phyloP scores from a whole-genome alignment of 2,888 invertebrate genomes.

The Kryphioiulus occultus region DNA sequence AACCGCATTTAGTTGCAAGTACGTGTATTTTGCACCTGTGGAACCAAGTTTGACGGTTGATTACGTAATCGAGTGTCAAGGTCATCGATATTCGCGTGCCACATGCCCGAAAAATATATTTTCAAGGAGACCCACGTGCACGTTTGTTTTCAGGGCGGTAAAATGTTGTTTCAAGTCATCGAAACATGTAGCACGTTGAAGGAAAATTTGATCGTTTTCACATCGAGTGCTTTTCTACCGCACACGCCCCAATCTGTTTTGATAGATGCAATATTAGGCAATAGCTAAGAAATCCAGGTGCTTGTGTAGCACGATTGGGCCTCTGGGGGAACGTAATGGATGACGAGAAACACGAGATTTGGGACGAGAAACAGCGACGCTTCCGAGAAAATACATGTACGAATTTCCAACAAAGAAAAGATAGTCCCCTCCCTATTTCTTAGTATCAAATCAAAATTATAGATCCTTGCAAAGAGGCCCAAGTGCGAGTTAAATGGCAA shows the following conservation, averaged over 20 bases:
- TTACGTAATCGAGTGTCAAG: background rate
- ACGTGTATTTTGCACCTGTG: background rate
- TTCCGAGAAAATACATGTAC: too few species aligned
- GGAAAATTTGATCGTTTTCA: background rate
- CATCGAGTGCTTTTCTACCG: background rate
- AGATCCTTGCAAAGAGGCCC: too few species aligned
- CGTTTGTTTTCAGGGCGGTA: background rate
- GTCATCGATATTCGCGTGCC: background rate
- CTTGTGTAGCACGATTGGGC: background rate
- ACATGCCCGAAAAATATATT: background rate
- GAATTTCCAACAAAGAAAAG: too few species aligned
- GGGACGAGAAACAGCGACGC: background rate
- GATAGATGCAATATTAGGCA: background rate
- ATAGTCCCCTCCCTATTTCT: too few species aligned
- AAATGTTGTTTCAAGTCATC: background rate
- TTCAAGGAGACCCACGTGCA: conserved; percentile 17
- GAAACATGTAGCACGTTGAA: background rate
- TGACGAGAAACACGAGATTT: background rate
- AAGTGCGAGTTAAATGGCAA: too few species aligned
- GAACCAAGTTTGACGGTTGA: background rate
- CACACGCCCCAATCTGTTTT: background rate
- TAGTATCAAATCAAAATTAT: too few species aligned
- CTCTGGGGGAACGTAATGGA: background rate
- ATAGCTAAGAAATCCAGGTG: background rate
- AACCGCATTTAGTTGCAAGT: background rate